Evolutionary conservation across 2,797 vertebrate genomes (phyloP).

Genomic region (Oreochromis mossambicus): DNA sequence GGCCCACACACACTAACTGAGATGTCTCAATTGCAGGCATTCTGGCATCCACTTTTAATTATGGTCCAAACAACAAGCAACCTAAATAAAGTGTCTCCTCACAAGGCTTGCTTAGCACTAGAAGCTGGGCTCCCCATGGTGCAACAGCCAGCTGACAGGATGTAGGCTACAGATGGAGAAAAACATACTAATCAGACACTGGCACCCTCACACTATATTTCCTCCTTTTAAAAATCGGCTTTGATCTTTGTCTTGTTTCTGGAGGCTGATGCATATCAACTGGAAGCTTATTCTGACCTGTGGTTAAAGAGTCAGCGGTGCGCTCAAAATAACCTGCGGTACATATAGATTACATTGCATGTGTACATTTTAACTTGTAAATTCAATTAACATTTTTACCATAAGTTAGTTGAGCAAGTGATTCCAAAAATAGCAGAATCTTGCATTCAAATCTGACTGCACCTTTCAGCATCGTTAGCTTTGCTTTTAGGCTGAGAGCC

Average conservation of each 20-base stretch:
- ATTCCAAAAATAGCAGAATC: neutral
- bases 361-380: conserved; percentile 37
- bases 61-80: conserved; percentile 29
- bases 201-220: neutral
- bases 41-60: conserved; percentile 1
- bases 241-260: conserved; percentile 21
- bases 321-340: conserved; percentile 35
- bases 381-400: conserved; percentile 1
- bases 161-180: conserved; percentile 51
- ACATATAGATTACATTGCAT: conserved; percentile 21
- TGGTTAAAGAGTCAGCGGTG: neutral
- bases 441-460: neutral
- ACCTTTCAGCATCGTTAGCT: neutral
- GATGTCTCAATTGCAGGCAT: neutral
- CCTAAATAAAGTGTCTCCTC: conserved; percentile 16
- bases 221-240: neutral
- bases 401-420: neutral
- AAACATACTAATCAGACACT: conserved; percentile 52
- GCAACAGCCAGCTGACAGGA: conserved; percentile 55
- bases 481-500: neutral
- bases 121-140: conserved; percentile 35
- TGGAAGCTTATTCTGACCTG: conserved; percentile 17
- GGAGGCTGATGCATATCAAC: neutral
- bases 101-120: conserved; percentile 19
- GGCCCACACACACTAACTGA: neutral